Percentiles rank a stretch among this genome's conserved stretches.
Evolutionary conservation across 53 echinoderm and acorn worm genomes (phyloP).

Genomic region (Echinarachnius parma): DNA sequence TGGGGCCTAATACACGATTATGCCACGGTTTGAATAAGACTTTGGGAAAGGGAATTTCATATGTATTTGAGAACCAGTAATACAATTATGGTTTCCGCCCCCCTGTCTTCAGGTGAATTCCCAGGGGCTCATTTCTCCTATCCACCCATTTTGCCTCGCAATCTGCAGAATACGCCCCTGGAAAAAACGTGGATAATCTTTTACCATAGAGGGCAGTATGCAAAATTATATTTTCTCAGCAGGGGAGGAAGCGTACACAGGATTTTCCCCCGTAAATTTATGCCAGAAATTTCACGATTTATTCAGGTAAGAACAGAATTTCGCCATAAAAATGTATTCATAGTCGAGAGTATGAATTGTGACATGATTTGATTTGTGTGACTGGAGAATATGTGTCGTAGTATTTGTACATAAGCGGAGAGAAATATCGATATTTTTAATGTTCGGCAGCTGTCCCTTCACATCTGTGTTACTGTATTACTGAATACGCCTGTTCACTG

Average conservation of each 20-base stretch:
- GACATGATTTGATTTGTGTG: not conserved
- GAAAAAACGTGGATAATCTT: too few relatives aligned
- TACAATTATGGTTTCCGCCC: too few relatives aligned
- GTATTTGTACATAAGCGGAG: not conserved
- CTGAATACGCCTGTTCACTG: slow-evolving; percentile 10
- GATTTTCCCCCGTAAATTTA: slow-evolving; percentile 13
- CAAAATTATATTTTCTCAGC: slow-evolving; percentile 11
- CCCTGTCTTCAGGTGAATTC: too few relatives aligned
- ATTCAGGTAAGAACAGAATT: slow-evolving; percentile 12
- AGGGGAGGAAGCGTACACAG: slow-evolving; percentile 23
- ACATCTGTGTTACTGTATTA: not conserved
- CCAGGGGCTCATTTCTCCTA: too few relatives aligned
- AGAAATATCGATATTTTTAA: not conserved
- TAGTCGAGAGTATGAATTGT: not conserved
- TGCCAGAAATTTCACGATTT: slow-evolving; percentile 12
- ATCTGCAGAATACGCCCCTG: too few relatives aligned
- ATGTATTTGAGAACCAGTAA: too few relatives aligned
- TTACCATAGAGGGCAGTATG: too few relatives aligned
- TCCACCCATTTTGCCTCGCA: too few relatives aligned
- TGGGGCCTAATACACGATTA: too few relatives aligned
- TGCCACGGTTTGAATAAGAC: too few relatives aligned
- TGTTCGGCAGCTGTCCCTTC: not conserved
- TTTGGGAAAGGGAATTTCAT: too few relatives aligned
- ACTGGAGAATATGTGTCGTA: not conserved
- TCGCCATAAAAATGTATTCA: not conserved